These are phyloP conservation scores for Alectura lathami DNA, from an alignment of 2,113 vertebrate genomes.

Conservation along the genomic window DNA sequence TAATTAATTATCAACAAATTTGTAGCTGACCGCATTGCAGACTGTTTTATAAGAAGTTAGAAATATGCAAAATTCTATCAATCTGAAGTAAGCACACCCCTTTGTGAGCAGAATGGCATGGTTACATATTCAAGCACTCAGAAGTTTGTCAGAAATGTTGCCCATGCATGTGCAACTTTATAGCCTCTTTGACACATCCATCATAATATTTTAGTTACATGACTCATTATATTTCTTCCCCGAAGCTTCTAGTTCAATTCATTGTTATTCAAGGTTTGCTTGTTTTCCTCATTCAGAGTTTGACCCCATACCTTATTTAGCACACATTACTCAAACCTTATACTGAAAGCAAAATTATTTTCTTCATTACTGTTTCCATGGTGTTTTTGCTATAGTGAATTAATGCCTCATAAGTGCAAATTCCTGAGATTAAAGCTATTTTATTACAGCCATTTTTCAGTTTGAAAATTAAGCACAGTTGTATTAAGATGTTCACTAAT, in stretches of 20 bases:
- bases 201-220: conserved; percentile 8
- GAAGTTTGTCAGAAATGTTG: conserved; percentile 21
- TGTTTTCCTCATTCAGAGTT: background rate
- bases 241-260: background rate
- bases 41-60: background rate
- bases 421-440: background rate
- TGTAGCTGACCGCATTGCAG: background rate
- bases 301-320: background rate
- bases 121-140: background rate
- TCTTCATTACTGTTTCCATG: background rate
- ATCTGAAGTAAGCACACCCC: background rate
- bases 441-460: background rate
- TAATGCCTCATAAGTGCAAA: background rate
- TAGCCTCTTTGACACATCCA: background rate
- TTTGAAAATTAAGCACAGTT: background rate
- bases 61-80: conserved; percentile 20
- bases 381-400: background rate
- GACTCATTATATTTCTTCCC: background rate
- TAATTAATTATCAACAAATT: background rate
- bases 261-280: background rate
- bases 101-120: background rate
- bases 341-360: background rate
- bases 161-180: conserved; percentile 1
- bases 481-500: background rate
- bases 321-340: background rate